Base-by-base conservation (phyloP, 2,888 invertebrate species). In the Colostygia pectinataria region DNA sequence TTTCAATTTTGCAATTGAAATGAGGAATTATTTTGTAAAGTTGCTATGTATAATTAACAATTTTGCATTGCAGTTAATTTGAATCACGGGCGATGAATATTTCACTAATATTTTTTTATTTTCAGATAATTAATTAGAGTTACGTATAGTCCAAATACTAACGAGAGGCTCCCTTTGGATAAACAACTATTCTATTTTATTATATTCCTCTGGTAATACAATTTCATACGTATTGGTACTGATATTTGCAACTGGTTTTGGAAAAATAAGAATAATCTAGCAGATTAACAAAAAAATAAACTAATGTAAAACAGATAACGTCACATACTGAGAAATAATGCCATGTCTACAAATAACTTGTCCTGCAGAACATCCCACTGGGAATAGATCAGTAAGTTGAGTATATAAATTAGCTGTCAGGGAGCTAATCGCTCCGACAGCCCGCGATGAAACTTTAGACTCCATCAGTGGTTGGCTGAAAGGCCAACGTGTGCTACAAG, bases 351-450 rank as follows among this genome's bases (percentile, higher is more conserved):
- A 58, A 13, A 1, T 14, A 24, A 24, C 15, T 57, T 39, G 24
- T 49, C 46, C 65, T 74, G 80, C 65, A 65, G 69, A 60, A 61
- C 61, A 70, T 73, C 74, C 75, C 76, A 65, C 75, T 75, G 68
- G 69, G 80, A 89, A 90, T 88, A 89, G 87, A 85, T 79, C 79
- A 70, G 85, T 88, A 85, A 87, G 85, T 88, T 84, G 85, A 85
- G 85, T 86, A 85, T 83, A 89, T 89, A 89, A 89, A 90, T 90
- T 88, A 89, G 87, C 88, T 90, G 90, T 89, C 89, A 86, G 72
- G 65, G 61, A 80, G 85, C 88, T 90, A 90, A 90, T 90, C 90
- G 90, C 63, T 87, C 81, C 71, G 85, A 85, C 90, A 88, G 83
- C 76, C 86, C 81, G 83, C 89, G 88, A 85, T 85, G 88, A 88